Evolutionary conservation across 2,888 invertebrate genomes (phyloP), one percentile per base, ranked within the genome.

Genomic region (Limnephilus rhombicus): DNA sequence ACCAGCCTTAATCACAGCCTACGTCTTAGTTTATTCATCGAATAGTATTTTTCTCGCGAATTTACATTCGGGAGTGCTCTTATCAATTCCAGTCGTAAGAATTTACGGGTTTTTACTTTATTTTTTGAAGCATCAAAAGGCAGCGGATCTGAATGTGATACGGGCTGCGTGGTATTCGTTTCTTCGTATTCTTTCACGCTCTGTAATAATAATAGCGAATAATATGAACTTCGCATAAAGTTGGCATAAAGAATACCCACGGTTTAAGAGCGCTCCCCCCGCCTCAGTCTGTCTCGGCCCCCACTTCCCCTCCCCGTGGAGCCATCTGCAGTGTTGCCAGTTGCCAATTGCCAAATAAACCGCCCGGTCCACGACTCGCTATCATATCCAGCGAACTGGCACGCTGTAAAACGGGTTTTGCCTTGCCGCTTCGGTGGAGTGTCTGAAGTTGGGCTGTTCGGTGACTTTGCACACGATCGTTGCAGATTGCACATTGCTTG

Each of bases 391-490:
- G 37, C 31, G 37, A 37, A 31, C 83, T 34, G 83, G 83, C 83
- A 24, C 83, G 34, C 18, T 37, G 83, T 34, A 37, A 83, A 83
- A 83, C 31, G 83, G 29, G 83, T 18, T 68, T 68, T 24, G 53
- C 24, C 68, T 68, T 68, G 24, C 68, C 68, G 68, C 68, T 68
- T 24, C 68, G 68, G 68, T 68, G 68, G 68, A 68, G 24, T 68
- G 24, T 68, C 24, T 68, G 24, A 37, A 24, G n/a, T 86, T 29
- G 49, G 89, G 94, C 93, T 85, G 83, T 90, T 93, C 92, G 91
- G 88, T 82, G 88, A 11, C 37, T 91, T 89, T 83, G 41, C 24
- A 34, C 93, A 93, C 91, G 89, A 92, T 93, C 92, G 93, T 92
- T 80, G 29, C 41, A 34, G n/a, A 82, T 45, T 49, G 83, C 90